Evolutionary conservation across 2,113 vertebrate genomes (phyloP).

Genomic region (Sisor rabdophorus): DNA sequence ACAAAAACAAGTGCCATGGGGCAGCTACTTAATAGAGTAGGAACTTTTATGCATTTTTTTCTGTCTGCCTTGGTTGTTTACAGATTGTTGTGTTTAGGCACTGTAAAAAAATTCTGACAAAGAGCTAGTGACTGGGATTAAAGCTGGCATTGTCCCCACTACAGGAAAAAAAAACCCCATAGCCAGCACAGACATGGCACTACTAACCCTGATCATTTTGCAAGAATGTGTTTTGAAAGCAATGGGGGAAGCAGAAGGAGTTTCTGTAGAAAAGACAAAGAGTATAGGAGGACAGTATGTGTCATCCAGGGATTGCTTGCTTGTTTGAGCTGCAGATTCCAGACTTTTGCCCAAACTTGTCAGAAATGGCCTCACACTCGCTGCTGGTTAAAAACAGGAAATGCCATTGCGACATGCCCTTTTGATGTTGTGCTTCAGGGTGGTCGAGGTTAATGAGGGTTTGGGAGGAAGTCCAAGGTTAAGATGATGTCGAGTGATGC

Average conservation of each 20-base stretch:
- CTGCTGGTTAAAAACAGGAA: slow-evolving; percentile 32
- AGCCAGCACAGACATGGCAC: slow-evolving; percentile 9
- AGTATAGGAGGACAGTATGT: slow-evolving; percentile 13
- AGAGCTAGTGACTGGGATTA: slow-evolving; percentile 59
- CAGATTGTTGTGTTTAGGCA: slow-evolving; percentile 4
- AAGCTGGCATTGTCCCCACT: slow-evolving; percentile 70
- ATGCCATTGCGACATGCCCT: slow-evolving; percentile 12
- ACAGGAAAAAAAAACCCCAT: slow-evolving; percentile 55
- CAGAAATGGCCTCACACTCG: slow-evolving; percentile 30
- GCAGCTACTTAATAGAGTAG: too few relatives aligned
- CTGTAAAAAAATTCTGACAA: slow-evolving; percentile 20
- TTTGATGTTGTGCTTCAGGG: slow-evolving; percentile 20
- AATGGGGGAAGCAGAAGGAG: neutral
- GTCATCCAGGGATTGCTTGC: slow-evolving; percentile 38
- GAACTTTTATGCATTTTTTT: too few relatives aligned
- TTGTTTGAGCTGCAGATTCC: slow-evolving; percentile 44
- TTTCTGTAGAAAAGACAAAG: slow-evolving; percentile 16
- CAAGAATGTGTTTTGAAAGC: slow-evolving; percentile 48
- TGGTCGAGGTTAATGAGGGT: slow-evolving; percentile 25
- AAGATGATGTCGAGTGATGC: neutral
- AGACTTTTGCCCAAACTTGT: slow-evolving; percentile 43
- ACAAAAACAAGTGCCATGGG: too few relatives aligned
- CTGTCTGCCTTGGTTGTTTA: neutral
- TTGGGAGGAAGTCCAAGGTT: slow-evolving; percentile 25
- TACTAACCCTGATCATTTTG: slow-evolving; percentile 35